Evolutionary conservation across 2,797 vertebrate genomes (phyloP).

Genomic region (Phalanger gymnotis): DNA sequence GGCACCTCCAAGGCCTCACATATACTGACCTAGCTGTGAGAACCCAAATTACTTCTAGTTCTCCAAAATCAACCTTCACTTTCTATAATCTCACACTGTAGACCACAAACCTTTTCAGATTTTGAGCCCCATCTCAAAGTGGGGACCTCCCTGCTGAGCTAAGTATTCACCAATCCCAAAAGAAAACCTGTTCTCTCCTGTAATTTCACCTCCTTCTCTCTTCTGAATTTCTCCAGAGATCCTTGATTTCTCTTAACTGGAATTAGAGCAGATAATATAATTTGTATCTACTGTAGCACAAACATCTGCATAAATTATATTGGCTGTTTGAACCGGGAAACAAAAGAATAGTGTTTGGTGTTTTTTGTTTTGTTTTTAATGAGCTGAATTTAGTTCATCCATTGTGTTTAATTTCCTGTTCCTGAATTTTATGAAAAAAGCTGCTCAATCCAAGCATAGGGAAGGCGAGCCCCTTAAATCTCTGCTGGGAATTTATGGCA

Average conservation of each 20-base stretch:
- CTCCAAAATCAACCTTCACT: neutral
- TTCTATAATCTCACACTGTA: neutral
- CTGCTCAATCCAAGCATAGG: neutral
- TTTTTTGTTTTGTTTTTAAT: neutral
- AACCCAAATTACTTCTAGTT: constrained; percentile 1
- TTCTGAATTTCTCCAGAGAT: constrained; percentile 35
- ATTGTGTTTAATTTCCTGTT: constrained; percentile 39
- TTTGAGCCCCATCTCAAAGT: neutral
- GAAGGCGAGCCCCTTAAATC: neutral
- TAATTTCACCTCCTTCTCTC: neutral
- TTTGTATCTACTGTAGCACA: neutral
- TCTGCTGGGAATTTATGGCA: neutral
- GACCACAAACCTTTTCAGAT: neutral
- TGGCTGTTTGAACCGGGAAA: neutral
- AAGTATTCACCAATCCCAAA: neutral
- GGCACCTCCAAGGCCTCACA: neutral
- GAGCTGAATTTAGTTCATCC: neutral
- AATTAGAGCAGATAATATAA: neutral
- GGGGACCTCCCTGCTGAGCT: neutral
- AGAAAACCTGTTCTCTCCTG: neutral
- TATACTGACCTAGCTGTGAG: neutral
- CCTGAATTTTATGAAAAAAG: neutral
- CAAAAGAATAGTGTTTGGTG: neutral
- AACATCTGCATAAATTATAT: neutral
- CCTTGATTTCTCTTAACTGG: neutral